phyloP scores from a whole-genome alignment of 2,888 invertebrate species.

The Itoplectis maculator region DNA sequence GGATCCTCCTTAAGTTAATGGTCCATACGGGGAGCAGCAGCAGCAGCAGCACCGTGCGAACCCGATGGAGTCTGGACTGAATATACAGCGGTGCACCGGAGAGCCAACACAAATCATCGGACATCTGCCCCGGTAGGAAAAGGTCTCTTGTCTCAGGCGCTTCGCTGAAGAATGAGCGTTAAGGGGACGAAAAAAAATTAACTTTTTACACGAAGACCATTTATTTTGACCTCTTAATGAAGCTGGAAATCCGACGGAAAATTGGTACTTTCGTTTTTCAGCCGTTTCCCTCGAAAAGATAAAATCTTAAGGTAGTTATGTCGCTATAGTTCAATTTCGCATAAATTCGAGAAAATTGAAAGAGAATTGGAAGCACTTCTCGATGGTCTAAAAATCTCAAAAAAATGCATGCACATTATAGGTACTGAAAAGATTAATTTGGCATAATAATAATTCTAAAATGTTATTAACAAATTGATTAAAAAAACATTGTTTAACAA shows the following conservation, averaged over 20 bases:
- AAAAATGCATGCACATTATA: too few relatives aligned
- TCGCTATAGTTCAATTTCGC: too few relatives aligned
- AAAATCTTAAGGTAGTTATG: too few relatives aligned
- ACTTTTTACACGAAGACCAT: neutral
- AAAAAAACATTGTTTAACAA: too few relatives aligned
- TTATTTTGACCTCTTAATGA: neutral
- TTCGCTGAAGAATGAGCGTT: conserved; percentile 52
- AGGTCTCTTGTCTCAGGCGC: conserved; percentile 41
- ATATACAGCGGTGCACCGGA: conserved; percentile 45
- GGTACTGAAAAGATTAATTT: too few relatives aligned
- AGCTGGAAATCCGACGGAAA: neutral
- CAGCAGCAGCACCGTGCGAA: conserved; percentile 27
- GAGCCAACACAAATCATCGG: conserved; percentile 39
- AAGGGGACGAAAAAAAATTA: conserved; percentile 13
- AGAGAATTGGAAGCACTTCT: too few relatives aligned
- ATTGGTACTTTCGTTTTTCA: neutral
- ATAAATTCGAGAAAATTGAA: too few relatives aligned
- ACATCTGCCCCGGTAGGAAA: conserved; percentile 51
- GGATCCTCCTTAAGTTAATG: conserved; percentile 44
- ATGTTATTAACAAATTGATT: too few relatives aligned
- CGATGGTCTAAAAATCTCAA: too few relatives aligned
- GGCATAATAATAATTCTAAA: too few relatives aligned
- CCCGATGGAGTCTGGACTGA: conserved; percentile 34
- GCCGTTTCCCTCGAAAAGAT: neutral
- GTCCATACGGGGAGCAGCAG: conserved; percentile 31